These are phyloP conservation scores for Coptodon rendalli DNA, from an alignment of 2,113 vertebrate genomes.

Conservation along the genomic window DNA sequence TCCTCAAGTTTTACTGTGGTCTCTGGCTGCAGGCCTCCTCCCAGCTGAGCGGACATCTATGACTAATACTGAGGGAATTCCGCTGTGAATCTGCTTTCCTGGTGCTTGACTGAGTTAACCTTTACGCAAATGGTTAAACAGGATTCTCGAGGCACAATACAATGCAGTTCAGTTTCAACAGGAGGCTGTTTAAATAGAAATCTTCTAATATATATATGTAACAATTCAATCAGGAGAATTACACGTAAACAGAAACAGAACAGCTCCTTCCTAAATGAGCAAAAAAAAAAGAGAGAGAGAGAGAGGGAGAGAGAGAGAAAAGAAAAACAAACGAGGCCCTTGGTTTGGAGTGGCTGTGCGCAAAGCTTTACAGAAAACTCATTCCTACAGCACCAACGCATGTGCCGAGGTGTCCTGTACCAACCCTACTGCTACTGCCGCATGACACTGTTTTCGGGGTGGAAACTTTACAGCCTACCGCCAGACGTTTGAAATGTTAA, in stretches of 20 bases:
- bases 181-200: neutral
- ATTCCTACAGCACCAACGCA: neutral
- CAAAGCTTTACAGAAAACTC: neutral
- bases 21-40: constrained; percentile 48
- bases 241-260: neutral
- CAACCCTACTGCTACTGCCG: neutral
- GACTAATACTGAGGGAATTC: neutral
- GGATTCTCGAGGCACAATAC: neutral
- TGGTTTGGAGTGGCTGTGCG: neutral
- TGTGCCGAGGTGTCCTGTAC: neutral
- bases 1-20: constrained; percentile 10
- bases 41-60: constrained; percentile 66
- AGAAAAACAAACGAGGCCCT: neutral
- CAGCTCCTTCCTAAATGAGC: neutral
- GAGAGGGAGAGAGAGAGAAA: fast-evolving
- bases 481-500: constrained; percentile 60
- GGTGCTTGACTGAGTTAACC: neutral
- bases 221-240: neutral
- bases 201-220: neutral
- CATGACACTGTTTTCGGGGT: constrained; percentile 11
- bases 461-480: constrained; percentile 55
- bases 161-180: neutral
- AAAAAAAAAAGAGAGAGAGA: neutral
- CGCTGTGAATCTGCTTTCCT: neutral
- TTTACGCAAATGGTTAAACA: neutral